Evolutionary conservation across 1,140 invertebrate genomes (phyloP).

Genomic region (Saccostrea cuccullata): DNA sequence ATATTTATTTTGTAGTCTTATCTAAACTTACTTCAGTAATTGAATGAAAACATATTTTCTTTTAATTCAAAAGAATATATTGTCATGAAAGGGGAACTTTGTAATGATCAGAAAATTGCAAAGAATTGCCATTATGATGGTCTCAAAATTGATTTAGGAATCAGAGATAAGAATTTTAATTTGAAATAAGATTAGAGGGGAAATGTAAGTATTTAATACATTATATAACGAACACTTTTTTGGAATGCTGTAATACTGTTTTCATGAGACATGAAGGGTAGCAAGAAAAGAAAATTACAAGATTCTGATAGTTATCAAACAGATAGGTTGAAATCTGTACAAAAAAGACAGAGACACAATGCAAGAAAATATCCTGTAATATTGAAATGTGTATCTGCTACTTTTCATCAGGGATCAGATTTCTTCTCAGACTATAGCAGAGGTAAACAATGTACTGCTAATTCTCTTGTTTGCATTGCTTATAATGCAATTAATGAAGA

Average conservation of each 20-base stretch:
- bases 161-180: too few species aligned
- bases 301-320: not conserved
- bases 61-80: too few species aligned
- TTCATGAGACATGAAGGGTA: not conserved
- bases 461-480: slow-evolving; percentile 16
- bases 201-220: too few species aligned
- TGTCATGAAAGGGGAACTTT: too few species aligned
- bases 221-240: too few species aligned
- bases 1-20: too few species aligned
- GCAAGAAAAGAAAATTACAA: not conserved
- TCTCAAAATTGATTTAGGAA: too few species aligned
- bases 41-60: too few species aligned
- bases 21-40: too few species aligned
- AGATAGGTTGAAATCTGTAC: not conserved
- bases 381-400: not conserved
- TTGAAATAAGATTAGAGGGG: too few species aligned
- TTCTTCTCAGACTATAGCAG: not conserved
- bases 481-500: not conserved
- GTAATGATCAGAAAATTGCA: too few species aligned
- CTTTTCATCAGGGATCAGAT: not conserved
- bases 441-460: not conserved
- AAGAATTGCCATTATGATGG: too few species aligned
- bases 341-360: not conserved
- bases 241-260: not conserved
- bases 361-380: not conserved